Conservation (phyloP, 1,140 invertebrate genomes). For the Triops longicaudatus region DNA sequence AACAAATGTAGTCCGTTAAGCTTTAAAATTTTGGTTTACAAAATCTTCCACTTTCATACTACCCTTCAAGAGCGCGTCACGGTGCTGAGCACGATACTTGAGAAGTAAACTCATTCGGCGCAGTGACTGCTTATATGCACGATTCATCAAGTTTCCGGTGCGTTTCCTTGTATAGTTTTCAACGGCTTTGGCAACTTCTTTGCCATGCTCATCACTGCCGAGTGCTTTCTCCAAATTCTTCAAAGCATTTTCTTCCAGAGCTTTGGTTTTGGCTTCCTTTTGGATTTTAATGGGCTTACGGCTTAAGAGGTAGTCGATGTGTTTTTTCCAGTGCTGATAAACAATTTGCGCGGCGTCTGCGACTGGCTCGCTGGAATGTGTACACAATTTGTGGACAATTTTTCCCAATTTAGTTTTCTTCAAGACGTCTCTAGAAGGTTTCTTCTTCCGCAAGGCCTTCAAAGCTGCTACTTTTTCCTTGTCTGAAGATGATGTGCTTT, state of each 20-base stretch:
- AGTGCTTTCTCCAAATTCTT: background rate
- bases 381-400: background rate
- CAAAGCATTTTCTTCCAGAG: background rate
- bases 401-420: background rate
- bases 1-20: background rate
- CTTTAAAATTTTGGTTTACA: background rate
- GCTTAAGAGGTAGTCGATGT: background rate
- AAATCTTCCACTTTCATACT: background rate
- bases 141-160: background rate
- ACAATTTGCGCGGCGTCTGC: background rate
- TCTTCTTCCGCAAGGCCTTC: background rate
- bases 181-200: background rate
- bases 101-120: conserved; percentile 7
- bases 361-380: background rate
- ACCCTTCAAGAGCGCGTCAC: background rate
- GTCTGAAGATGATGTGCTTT: background rate
- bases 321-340: background rate
- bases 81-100: background rate
- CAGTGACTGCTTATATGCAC: background rate
- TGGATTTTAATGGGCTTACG: background rate
- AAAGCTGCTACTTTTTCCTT: background rate
- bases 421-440: background rate
- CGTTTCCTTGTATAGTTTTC: background rate
- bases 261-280: background rate
- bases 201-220: background rate